Percentiles rank a stretch among this genome's conserved stretches.
Conservation (phyloP, 2,888 invertebrate genomes). For the Celastrina argiolus region DNA sequence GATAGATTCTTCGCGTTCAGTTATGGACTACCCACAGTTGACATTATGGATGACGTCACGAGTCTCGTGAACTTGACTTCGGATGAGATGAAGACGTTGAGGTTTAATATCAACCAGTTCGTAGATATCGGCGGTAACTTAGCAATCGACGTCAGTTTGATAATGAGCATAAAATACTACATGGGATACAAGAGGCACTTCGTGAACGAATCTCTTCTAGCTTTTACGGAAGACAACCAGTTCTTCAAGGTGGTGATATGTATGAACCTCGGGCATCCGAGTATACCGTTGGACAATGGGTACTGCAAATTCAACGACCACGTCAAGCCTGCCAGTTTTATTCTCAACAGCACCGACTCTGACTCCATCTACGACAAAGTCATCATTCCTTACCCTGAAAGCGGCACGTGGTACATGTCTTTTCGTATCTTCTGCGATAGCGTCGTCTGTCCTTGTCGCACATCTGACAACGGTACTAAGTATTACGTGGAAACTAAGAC, state of each 20-base stretch:
- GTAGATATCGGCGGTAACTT: conserved; percentile 89
- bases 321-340: conserved; percentile 76
- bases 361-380: conserved; percentile 79
- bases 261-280: conserved; percentile 76
- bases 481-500: conserved; percentile 68
- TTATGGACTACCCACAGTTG: conserved; percentile 82
- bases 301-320: conserved; percentile 77
- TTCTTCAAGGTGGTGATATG: conserved; percentile 79
- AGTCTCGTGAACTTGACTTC: conserved; percentile 83
- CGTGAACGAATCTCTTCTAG: conserved; percentile 49
- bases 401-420: conserved; percentile 89
- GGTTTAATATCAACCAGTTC: conserved; percentile 83
- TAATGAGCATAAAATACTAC: conserved; percentile 76
- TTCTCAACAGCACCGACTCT: conserved; percentile 81
- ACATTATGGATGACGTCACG: conserved; percentile 80
- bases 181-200: conserved; percentile 62
- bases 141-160: conserved; percentile 83
- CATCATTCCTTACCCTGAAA: conserved; percentile 89
- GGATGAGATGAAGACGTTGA: conserved; percentile 79
- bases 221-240: conserved; percentile 67
- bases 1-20: conserved; percentile 87
- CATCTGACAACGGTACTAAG: conserved; percentile 63
- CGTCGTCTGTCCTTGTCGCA: conserved; percentile 64
- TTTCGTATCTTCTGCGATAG: conserved; percentile 83
- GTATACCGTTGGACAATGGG: conserved; percentile 80